Evolutionary conservation across 2,797 vertebrate species (phyloP).

Genomic region (Psittacula derbiana): DNA sequence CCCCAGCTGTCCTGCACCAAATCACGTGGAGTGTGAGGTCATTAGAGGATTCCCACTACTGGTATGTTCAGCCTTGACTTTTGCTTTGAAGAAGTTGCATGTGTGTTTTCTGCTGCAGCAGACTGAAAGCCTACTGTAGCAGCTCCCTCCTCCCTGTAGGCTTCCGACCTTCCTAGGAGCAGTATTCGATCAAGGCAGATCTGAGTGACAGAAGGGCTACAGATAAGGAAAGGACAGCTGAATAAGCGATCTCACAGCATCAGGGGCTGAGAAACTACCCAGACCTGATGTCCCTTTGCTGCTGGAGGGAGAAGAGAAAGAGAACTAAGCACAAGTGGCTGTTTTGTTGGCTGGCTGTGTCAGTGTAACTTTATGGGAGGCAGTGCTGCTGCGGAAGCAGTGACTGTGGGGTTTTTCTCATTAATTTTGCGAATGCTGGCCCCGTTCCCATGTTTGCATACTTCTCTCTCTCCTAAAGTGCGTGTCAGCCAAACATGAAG

Average conservation of each 20-base stretch:
- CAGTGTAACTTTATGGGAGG: not conserved
- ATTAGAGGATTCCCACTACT: not conserved
- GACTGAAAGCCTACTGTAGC: not conserved
- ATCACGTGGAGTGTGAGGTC: not conserved
- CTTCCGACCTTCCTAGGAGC: not conserved
- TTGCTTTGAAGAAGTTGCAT: not conserved
- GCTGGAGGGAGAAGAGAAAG: not conserved
- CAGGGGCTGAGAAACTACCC: not conserved
- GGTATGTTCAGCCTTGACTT: not conserved
- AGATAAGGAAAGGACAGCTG: not conserved
- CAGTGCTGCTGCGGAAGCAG: not conserved
- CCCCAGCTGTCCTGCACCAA: not conserved
- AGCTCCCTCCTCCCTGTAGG: not conserved
- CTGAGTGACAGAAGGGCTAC: not conserved
- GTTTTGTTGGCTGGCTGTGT: not conserved
- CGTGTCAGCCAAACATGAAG: not conserved
- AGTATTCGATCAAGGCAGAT: not conserved
- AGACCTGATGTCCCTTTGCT: not conserved
- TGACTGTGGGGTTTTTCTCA: not conserved
- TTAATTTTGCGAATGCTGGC: conserved; percentile 20
- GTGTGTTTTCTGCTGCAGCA: not conserved
- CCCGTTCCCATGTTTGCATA: conserved; percentile 3
- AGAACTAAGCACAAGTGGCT: not conserved
- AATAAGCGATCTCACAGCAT: not conserved
- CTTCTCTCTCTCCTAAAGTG: not conserved